Evolutionary conservation across 2,113 vertebrate genomes (phyloP), one percentile per base, ranked within the genome.

Genomic region (Ranitomeya imitator): DNA sequence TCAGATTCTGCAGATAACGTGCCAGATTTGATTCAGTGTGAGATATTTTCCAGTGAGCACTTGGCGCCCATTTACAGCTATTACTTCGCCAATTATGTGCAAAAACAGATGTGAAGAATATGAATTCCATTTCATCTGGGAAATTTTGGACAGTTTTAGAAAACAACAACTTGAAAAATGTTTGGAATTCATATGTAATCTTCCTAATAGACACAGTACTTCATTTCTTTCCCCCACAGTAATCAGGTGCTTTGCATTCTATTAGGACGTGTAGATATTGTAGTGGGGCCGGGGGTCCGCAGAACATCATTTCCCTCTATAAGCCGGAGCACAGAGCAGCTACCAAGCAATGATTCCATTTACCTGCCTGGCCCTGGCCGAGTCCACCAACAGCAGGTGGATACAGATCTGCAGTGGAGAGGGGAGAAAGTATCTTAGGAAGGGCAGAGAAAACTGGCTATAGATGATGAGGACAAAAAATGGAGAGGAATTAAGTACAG

Each of bases 61-160:
- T 77, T 88, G 87, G 80, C 69, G 55, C 69, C 15, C 19, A 31
- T 12, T 19, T 16, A 51, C 37, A 37, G n/a, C 26, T 21, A 55
- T 77, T 63, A 57, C 57, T 13, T 4, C 76, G 80, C 87, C 87
- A 88, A 88, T 84, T 84, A 83, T 84, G 71, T 84, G 59, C 71
- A 84, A 83, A 88, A 88, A 88, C 87, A 88, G 86, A 87, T 84
- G 87, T 88, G 87, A 65, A 88, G 71, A 80, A 63, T 67, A 23
- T 54, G 59, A 88, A 84, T 77, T 77, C 45, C 59, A 55, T 71
- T 55, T 84, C 82, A 80, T 54, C 45, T 77, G 80, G 80, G 69
- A 88, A 63, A 52, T 76, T 76, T 45, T 84, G 71, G 71, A 83
- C 87, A 67, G 3, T 65, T 37, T 73, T 19, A 77, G 69, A 88